Evolutionary conservation across 2,888 invertebrate genomes (phyloP).

Genomic region (Sussaba pulchella): DNA sequence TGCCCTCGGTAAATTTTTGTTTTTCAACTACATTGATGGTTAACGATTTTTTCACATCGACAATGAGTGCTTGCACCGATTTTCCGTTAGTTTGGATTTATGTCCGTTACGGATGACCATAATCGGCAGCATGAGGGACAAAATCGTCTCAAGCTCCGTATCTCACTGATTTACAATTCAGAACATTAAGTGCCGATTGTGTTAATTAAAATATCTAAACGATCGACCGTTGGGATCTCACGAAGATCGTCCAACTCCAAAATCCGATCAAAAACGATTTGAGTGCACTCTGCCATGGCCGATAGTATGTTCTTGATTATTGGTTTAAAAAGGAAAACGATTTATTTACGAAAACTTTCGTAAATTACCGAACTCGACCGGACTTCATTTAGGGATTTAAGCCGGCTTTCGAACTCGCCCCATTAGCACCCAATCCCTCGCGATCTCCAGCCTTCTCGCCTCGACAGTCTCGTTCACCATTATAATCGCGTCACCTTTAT

Average conservation of each 20-base stretch:
- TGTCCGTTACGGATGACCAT: neutral
- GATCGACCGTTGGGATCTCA: neutral
- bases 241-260: neutral
- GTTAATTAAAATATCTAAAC: neutral
- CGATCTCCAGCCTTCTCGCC: constrained; percentile 52
- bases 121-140: neutral
- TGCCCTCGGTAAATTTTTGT: constrained; percentile 16
- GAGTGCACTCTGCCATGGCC: constrained; percentile 6
- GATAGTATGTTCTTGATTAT: constrained; percentile 9
- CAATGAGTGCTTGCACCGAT: neutral
- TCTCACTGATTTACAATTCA: neutral
- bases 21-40: neutral
- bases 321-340: neutral
- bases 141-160: neutral
- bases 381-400: constrained; percentile 78
- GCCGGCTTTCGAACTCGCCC: constrained; percentile 78
- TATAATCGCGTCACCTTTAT: constrained; percentile 56
- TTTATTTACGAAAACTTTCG: constrained; percentile 75
- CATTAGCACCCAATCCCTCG: constrained; percentile 73
- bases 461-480: constrained; percentile 41
- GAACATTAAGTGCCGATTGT: neutral
- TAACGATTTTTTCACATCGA: neutral
- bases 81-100: neutral
- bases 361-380: constrained; percentile 73
- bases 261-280: neutral